A percentile compares a stretch with the other conserved stretches of the same genome.
phyloP scores from a whole-genome alignment of 2,113 vertebrate species.

The Entelurus aequoreus region DNA sequence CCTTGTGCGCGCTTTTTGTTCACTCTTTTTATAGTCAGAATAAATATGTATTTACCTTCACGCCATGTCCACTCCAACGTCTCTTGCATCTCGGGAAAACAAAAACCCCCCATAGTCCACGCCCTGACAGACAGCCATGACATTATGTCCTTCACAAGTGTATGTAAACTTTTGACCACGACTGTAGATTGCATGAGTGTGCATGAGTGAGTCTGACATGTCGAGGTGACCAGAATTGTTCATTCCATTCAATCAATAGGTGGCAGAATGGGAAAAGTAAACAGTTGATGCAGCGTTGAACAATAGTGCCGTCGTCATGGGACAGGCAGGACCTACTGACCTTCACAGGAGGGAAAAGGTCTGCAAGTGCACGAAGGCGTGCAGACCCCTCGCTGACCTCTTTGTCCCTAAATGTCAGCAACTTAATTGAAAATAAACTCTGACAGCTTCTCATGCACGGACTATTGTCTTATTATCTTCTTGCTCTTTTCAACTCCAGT shows the following conservation, averaged over 20 bases:
- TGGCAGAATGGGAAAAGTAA: background rate
- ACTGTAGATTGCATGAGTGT: constrained; percentile 1
- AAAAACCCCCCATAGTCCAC: too few species aligned
- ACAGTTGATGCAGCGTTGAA: background rate
- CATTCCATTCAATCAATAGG: constrained; percentile 27
- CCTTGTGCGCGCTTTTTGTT: too few species aligned
- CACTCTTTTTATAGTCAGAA: too few species aligned
- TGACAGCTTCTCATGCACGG: constrained; percentile 14
- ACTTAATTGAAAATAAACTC: constrained; percentile 31
- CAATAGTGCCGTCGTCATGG: constrained; percentile 15
- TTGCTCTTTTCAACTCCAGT: background rate
- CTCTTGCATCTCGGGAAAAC: too few species aligned
- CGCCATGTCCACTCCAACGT: too few species aligned
- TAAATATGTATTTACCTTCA: too few species aligned
- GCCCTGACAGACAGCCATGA: too few species aligned
- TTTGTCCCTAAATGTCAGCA: constrained; percentile 57
- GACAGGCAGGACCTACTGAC: constrained; percentile 37
- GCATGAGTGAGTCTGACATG: constrained; percentile 33
- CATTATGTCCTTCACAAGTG: too few species aligned
- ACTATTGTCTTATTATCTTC: constrained; percentile 32
- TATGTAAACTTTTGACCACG: too few species aligned
- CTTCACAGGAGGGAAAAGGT: constrained; percentile 43
- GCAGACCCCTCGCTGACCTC: constrained; percentile 37
- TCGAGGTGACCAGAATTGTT: constrained; percentile 11
- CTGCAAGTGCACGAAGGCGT: constrained; percentile 29